phyloP scores from a whole-genome alignment of 2,888 invertebrate species.

The Hartigia nigra region DNA sequence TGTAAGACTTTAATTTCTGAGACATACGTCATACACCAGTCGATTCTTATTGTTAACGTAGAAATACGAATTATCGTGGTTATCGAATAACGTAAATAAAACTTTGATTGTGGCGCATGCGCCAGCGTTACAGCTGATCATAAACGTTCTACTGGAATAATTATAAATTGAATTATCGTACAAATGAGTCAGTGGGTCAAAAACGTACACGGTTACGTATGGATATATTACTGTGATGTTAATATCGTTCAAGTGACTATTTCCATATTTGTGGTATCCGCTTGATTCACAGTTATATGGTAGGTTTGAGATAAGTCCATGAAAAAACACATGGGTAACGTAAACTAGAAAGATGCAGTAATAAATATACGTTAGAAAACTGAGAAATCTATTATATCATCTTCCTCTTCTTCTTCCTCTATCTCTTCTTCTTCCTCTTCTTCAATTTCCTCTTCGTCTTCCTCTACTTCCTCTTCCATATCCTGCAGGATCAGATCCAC shows the following conservation, averaged over 20 bases:
- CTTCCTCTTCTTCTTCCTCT: constrained; percentile 26
- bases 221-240: neutral
- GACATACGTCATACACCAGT: neutral
- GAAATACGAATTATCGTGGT: neutral
- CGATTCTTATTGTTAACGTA: neutral
- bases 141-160: neutral
- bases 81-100: neutral
- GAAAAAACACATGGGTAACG: neutral
- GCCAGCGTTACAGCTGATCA: neutral
- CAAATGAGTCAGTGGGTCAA: neutral
- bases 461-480: constrained; percentile 27
- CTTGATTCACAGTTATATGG: neutral
- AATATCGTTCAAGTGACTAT: neutral
- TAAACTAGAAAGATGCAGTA: neutral
- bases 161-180: neutral
- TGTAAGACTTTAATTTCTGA: neutral
- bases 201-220: neutral
- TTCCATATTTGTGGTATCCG: neutral
- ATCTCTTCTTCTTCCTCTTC: constrained; percentile 31
- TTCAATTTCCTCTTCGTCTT: constrained; percentile 19
- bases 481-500: constrained; percentile 29
- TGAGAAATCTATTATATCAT: constrained; percentile 14
- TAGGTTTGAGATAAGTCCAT: neutral
- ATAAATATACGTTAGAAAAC: neutral
- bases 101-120: neutral